Evolutionary conservation across 2,797 vertebrate genomes (phyloP).

Genomic region (Melanotaenia trifasciata): DNA sequence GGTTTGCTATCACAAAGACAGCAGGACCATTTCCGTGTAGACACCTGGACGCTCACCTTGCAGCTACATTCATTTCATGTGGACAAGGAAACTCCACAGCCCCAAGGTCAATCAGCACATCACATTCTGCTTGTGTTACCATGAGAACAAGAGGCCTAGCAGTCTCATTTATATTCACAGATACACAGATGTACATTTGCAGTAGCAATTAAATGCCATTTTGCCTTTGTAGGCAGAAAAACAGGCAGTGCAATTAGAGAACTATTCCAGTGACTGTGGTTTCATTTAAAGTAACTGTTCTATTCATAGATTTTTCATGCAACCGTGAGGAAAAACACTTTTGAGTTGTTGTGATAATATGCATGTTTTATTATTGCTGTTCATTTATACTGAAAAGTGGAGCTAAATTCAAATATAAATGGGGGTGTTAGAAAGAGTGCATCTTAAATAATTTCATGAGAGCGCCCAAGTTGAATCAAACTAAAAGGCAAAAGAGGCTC

Average conservation of each 20-base stretch:
- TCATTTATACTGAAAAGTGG: constrained; percentile 42
- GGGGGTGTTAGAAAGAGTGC: constrained; percentile 46
- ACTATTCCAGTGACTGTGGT: constrained; percentile 40
- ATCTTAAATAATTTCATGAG: constrained; percentile 69
- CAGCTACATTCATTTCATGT: constrained; percentile 41
- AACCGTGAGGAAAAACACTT: constrained; percentile 39
- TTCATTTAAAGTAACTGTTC: constrained; percentile 40
- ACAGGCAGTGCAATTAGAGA: constrained; percentile 47
- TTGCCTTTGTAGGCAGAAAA: constrained; percentile 63
- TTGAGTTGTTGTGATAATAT: constrained; percentile 50
- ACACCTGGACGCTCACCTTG: constrained; percentile 48
- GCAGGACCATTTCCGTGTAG: constrained; percentile 17
- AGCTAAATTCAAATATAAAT: constrained; percentile 51
- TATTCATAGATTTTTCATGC: constrained; percentile 60
- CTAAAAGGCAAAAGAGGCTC: constrained; percentile 60
- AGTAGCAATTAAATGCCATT: constrained; percentile 79
- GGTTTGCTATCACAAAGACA: constrained; percentile 13
- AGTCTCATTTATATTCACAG: constrained; percentile 80
- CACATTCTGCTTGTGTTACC: constrained; percentile 79
- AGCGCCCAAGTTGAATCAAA: constrained; percentile 63
- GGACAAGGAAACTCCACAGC: constrained; percentile 57
- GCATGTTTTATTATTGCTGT: constrained; percentile 56
- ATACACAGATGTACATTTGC: constrained; percentile 79
- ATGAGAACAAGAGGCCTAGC: constrained; percentile 79
- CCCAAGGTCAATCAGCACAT: constrained; percentile 78